phyloP scores from a whole-genome alignment of 1,140 invertebrate genomes.

The Drosophila sturtevanti region DNA sequence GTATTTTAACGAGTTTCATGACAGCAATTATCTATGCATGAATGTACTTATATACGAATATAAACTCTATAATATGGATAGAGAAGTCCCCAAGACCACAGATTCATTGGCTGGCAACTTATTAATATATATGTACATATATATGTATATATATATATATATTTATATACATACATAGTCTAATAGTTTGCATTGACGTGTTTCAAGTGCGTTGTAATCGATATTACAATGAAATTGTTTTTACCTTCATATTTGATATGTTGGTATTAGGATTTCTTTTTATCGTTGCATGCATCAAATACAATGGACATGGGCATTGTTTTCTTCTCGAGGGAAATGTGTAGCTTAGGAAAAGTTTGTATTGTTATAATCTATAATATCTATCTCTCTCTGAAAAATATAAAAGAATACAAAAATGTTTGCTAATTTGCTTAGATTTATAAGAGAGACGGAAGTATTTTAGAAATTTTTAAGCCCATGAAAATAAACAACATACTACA shows the following conservation, averaged over 20 bases:
- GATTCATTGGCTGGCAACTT: neutral
- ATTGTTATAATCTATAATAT: conserved; percentile 23
- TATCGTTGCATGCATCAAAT: conserved; percentile 57
- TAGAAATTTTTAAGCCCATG: too few species aligned
- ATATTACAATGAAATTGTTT: conserved; percentile 77
- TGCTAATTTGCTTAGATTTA: too few species aligned
- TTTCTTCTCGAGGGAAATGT: conserved; percentile 40
- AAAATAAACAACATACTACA: too few species aligned
- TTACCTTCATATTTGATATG: conserved; percentile 38
- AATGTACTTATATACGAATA: neutral
- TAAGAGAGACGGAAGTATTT: too few species aligned
- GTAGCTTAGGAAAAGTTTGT: conserved; percentile 37
- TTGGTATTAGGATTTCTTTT: conserved; percentile 34
- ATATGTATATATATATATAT: too few species aligned
- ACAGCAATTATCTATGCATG: conserved; percentile 61
- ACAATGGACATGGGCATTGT: conserved; percentile 38
- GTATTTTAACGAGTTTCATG: conserved; percentile 73
- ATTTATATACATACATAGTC: conserved; percentile 15
- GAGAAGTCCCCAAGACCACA: conserved; percentile 5
- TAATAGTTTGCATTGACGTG: conserved; percentile 36
- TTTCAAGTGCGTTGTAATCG: conserved; percentile 73
- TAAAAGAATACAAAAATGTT: too few species aligned
- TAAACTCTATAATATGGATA: neutral
- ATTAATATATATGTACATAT: conserved; percentile 48
- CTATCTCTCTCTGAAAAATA: conserved; percentile 10